Evolutionary conservation across 92 coral and sea anemone species (phyloP).

Genomic region (Desmophyllum pertusum): DNA sequence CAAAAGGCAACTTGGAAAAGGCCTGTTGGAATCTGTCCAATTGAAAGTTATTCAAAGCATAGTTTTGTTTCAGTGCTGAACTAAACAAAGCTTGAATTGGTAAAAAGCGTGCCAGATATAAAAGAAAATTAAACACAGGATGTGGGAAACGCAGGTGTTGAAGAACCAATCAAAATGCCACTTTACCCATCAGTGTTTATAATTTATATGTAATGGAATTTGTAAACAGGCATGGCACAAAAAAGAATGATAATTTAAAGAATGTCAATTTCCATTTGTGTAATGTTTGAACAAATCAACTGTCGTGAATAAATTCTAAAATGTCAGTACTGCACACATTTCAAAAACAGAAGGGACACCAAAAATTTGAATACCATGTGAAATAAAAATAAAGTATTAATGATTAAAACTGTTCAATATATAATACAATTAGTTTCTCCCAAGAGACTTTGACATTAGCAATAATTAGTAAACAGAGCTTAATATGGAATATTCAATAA

Average conservation of each 20-base stretch:
- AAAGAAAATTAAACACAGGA: too few species aligned
- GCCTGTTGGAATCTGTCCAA: too few species aligned
- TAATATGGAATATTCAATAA: not conserved
- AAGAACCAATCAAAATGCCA: not conserved
- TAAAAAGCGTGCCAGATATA: too few species aligned
- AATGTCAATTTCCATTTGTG: not conserved
- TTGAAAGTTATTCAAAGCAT: too few species aligned
- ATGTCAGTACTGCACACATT: not conserved
- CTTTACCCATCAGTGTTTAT: not conserved
- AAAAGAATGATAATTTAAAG: not conserved
- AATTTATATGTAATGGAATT: not conserved
- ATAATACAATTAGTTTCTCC: not conserved
- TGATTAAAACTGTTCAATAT: not conserved
- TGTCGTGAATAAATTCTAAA: not conserved
- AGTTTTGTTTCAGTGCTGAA: too few species aligned
- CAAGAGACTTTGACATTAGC: not conserved
- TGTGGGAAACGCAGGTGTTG: constrained; percentile 1
- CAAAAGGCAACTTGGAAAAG: too few species aligned
- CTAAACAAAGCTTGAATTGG: too few species aligned
- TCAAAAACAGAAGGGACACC: not conserved
- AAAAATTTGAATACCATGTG: not conserved
- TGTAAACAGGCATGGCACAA: not conserved
- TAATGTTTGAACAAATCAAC: not conserved
- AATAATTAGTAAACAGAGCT: not conserved
- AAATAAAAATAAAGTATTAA: not conserved